Conservation (phyloP, 2,113 vertebrate species). For the Noturus placidus region DNA sequence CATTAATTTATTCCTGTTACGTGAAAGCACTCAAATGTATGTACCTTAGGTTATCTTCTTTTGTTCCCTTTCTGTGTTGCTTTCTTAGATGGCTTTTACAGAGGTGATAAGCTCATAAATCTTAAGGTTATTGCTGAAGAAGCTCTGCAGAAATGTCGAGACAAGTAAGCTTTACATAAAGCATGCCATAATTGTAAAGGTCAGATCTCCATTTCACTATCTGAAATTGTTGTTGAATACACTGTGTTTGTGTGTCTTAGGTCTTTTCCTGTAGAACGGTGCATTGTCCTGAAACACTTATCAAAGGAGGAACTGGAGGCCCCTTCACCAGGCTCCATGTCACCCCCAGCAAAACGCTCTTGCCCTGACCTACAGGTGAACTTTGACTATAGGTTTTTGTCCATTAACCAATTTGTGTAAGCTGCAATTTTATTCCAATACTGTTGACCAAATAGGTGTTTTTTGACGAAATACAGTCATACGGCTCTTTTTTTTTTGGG, state of each 20-base stretch:
- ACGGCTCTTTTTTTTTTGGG: not conserved
- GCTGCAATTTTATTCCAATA: not conserved
- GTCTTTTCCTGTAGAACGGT: conserved; percentile 74
- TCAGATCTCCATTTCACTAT: not conserved
- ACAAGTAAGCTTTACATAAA: conserved; percentile 79
- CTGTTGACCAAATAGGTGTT: not conserved
- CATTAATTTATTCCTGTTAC: not conserved
- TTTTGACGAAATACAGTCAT: not conserved
- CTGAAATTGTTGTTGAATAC: not conserved
- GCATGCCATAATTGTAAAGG: not conserved
- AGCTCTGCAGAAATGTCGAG: conserved; percentile 85
- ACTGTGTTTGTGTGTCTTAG: conserved; percentile 60
- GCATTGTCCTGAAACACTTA: conserved; percentile 90
- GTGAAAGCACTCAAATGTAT: not conserved
- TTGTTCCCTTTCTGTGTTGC: not conserved
- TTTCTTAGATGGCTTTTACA: conserved; percentile 89
- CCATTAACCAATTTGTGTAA: not conserved
- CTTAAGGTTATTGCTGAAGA: conserved; percentile 91
- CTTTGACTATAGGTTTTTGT: not conserved
- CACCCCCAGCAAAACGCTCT: conserved; percentile 85
- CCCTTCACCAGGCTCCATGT: conserved; percentile 68
- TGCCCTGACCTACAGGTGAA: conserved; percentile 88
- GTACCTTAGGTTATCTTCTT: not conserved
- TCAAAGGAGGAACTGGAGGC: conserved; percentile 75
- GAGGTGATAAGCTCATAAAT: conserved; percentile 94